phyloP scores from a whole-genome alignment of 53 echinoderm and acorn worm species.

The Mesocentrotus franciscanus region DNA sequence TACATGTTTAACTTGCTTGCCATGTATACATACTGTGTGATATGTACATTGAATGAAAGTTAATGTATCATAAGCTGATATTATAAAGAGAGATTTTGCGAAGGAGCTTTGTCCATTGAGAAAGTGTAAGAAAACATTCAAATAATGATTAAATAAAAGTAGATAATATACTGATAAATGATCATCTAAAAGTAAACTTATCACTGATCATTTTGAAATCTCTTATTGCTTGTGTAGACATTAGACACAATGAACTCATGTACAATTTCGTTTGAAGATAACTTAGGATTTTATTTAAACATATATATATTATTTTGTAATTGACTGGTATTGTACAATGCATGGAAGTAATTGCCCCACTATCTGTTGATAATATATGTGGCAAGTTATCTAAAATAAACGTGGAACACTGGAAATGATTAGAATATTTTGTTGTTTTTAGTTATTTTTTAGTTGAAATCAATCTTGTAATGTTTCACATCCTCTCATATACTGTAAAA shows the following conservation, averaged over 20 bases:
- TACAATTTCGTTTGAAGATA: not conserved
- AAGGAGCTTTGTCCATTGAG: not conserved
- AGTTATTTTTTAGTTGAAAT: not conserved
- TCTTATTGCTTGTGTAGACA: not conserved
- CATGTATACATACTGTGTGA: conserved; percentile 38
- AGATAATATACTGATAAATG: not conserved
- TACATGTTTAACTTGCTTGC: not conserved
- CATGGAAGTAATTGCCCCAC: not conserved
- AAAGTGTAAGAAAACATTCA: conserved; percentile 3
- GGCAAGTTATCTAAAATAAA: conserved; percentile 39
- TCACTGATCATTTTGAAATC: not conserved
- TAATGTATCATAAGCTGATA: not conserved
- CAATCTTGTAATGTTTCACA: not conserved
- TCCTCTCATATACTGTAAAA: too few species aligned
- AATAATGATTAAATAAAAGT: not conserved
- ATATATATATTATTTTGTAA: not conserved
- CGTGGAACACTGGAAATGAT: not conserved
- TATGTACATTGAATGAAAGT: not conserved
- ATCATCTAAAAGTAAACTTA: not conserved
- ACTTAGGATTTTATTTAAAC: not conserved
- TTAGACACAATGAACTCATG: not conserved
- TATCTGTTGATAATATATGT: conserved; percentile 3
- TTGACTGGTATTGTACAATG: not conserved
- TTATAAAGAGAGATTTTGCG: not conserved
- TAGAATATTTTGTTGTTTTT: not conserved